Base-by-base conservation (phyloP, 2,888 invertebrate species). In the Meloe dianella region DNA sequence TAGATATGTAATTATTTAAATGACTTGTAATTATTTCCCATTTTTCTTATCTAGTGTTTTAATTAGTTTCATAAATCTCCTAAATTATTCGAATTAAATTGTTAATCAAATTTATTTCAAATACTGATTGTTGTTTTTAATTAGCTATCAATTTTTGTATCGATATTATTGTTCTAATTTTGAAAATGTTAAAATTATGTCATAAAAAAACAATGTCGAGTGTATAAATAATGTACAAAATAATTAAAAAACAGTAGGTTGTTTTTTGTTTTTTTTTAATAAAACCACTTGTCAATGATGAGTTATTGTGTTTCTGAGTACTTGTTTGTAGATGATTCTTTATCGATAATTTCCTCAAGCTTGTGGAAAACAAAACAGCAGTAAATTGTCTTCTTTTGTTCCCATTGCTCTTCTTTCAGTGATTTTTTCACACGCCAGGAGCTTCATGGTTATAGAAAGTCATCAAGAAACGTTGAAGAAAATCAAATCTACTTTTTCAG, bases 1-100 rank as follows among this genome's bases (percentile, higher is more conserved):
- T 73, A 74, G 69, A 75, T 75, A 72, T 73, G 75, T 68, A 68
- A 62, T 71, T 74, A 74, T 70, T 66, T 69, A 63, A 57, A 57
- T 54, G 67, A 62, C 62, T 63, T 72, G 71, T 71, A 70, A 71
- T 70, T 68, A 64, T 66, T 41, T 57, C 58, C 30, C 51, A 32
- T 60, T 58, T 66, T 41, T 64, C 64, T 58, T 24, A 35, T 61
- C 56, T 64, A 60, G 60, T 56, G 35, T 60, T 30, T 47, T 32
- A 69, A 58, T 51, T 65, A 67, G 67, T 65, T 41, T 47, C 58
- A 61, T 64, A 61, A n/a, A n/a, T n/a, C n/a, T n/a, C 68, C 70
- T 74, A 73, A 73, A 73, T 73, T 73, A 74, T 74, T 72, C 66
- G 68, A 72, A 69, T 71, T 73, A 68, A 72, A 71, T 74, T 71